Evolutionary conservation across 2,113 vertebrate species (phyloP).

Genomic region (Campylomormyrus tamandua): DNA sequence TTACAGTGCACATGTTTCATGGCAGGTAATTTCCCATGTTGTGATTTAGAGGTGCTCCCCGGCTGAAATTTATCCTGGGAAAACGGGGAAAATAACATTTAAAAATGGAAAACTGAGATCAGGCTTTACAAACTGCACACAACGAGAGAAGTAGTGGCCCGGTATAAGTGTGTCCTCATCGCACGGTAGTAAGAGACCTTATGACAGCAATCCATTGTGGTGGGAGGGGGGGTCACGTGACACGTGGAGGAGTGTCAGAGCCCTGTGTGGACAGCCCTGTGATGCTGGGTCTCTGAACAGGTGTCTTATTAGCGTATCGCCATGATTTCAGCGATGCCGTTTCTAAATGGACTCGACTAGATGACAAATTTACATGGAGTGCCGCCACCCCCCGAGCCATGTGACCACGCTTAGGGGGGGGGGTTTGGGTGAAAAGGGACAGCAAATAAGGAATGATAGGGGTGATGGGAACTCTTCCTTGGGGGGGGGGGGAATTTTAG

Average conservation of each 20-base stretch:
- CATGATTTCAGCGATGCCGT: neutral
- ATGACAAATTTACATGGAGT: neutral
- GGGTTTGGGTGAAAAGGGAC: too few relatives aligned
- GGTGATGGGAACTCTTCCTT: neutral
- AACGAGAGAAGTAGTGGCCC: neutral
- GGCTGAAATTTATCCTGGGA: neutral
- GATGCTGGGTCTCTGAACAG: neutral
- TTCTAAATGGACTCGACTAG: neutral
- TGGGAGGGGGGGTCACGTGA: neutral
- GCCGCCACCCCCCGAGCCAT: neutral
- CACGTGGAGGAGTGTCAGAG: neutral
- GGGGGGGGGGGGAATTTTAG: too few relatives aligned
- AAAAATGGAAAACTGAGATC: neutral
- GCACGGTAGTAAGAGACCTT: neutral
- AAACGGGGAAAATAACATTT: neutral
- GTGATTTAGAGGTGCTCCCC: neutral
- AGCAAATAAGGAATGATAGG: neutral
- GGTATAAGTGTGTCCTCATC: neutral
- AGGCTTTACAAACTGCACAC: neutral
- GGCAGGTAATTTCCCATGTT: neutral
- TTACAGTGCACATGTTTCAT: neutral
- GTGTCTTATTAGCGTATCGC: neutral
- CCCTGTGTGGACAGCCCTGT: neutral
- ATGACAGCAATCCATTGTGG: neutral
- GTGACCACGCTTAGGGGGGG: neutral